phyloP scores from a whole-genome alignment of 1,140 invertebrate genomes.

The Elysia chlorotica region DNA sequence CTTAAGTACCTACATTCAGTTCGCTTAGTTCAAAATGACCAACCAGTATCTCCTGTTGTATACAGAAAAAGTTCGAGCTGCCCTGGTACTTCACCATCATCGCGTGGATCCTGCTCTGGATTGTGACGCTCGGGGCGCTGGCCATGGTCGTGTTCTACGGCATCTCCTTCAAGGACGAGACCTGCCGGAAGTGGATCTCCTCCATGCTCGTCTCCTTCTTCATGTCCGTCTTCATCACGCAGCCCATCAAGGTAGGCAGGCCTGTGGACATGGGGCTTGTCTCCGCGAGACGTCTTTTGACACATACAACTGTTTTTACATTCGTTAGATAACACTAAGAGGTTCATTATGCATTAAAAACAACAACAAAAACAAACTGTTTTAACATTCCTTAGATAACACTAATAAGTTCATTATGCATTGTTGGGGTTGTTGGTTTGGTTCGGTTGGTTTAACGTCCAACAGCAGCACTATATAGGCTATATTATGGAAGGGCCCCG shows the following conservation, averaged over 20 bases:
- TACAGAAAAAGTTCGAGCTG: conserved; percentile 43
- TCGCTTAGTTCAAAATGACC: too few species aligned
- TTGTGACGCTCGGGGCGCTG: conserved; percentile 60
- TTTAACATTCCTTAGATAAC: too few species aligned
- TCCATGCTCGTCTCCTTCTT: conserved; percentile 67
- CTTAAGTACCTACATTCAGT: too few species aligned
- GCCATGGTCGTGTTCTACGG: conserved; percentile 68
- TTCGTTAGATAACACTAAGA: not conserved
- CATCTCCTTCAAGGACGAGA: conserved; percentile 67
- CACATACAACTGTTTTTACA: not conserved
- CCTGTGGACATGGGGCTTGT: not conserved
- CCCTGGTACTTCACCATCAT: conserved; percentile 66
- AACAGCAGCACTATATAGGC: too few species aligned
- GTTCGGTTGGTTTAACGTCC: not conserved
- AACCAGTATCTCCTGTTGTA: too few species aligned
- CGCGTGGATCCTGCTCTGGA: conserved; percentile 64
- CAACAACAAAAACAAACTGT: not conserved
- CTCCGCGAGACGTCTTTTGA: not conserved
- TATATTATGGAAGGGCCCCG: too few species aligned
- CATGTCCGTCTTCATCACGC: conserved; percentile 66
- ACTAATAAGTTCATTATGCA: too few species aligned
- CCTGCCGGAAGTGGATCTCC: conserved; percentile 67
- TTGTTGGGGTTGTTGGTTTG: not conserved
- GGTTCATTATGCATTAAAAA: not conserved
- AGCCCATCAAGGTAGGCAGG: conserved; percentile 65